phyloP scores from a whole-genome alignment of 1,140 invertebrate genomes.

The Agrilus planipennis region DNA sequence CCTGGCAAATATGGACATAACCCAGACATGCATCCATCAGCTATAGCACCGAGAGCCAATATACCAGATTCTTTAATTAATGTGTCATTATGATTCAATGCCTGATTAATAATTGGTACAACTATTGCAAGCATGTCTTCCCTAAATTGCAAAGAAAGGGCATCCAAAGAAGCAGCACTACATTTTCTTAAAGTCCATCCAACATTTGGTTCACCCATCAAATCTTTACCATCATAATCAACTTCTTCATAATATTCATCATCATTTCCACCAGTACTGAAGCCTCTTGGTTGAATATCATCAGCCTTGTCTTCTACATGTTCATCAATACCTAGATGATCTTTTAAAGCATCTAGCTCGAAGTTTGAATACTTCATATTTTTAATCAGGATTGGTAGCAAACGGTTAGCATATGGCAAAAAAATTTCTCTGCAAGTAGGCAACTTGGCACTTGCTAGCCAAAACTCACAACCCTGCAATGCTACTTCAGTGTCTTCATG shows the following conservation, averaged over 20 bases:
- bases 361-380: slow-evolving; percentile 98
- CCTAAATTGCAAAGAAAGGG: slow-evolving; percentile 91
- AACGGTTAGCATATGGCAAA: slow-evolving; percentile 64
- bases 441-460: slow-evolving; percentile 92
- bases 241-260: slow-evolving; percentile 43
- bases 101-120: slow-evolving; percentile 92
- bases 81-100: slow-evolving; percentile 89
- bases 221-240: slow-evolving; percentile 65
- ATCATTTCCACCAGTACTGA: slow-evolving; percentile 42
- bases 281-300: slow-evolving; percentile 19
- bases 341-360: slow-evolving; percentile 89
- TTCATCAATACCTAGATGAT: slow-evolving; percentile 24
- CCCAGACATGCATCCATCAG: slow-evolving; percentile 96
- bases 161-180: slow-evolving; percentile 93
- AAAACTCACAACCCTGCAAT: slow-evolving; percentile 97
- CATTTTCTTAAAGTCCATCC: slow-evolving; percentile 98
- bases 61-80: slow-evolving; percentile 90
- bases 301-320: slow-evolving; percentile 24
- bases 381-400: slow-evolving; percentile 85
- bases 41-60: slow-evolving; percentile 76
- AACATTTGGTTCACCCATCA: slow-evolving; percentile 77
- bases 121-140: slow-evolving; percentile 87
- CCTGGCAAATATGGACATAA: slow-evolving; percentile 92
- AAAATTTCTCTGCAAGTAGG: slow-evolving; percentile 88
- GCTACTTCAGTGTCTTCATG: slow-evolving; percentile 87